phyloP scores from a whole-genome alignment of 2,797 vertebrate species.

The Pogoniulus pusillus region DNA sequence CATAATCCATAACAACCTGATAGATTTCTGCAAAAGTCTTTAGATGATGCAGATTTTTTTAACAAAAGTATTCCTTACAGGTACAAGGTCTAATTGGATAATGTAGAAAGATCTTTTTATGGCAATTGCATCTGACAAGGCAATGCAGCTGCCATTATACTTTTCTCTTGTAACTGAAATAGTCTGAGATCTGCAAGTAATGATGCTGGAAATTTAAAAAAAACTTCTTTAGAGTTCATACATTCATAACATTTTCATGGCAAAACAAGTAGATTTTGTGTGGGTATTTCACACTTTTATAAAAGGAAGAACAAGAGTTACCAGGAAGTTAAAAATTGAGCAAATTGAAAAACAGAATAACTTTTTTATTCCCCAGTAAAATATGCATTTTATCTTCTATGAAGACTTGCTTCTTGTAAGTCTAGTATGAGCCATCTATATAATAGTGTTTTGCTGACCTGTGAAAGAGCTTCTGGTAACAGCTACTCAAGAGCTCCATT shows the following conservation, averaged over 20 bases:
- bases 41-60: not conserved
- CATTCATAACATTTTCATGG: constrained; percentile 46
- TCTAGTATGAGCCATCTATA: constrained; percentile 61
- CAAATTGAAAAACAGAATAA: constrained; percentile 58
- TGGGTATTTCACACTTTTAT: constrained; percentile 38
- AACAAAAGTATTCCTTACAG: not conserved
- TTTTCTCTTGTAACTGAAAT: not conserved
- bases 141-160: not conserved
- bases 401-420: constrained; percentile 62
- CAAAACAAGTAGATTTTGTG: constrained; percentile 29
- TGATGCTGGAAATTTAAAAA: not conserved
- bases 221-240: constrained; percentile 15
- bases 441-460: constrained; percentile 69
- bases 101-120: not conserved
- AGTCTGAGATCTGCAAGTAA: not conserved
- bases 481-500: constrained; percentile 61
- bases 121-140: not conserved
- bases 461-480: constrained; percentile 69
- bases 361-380: constrained; percentile 57
- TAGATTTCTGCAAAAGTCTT: not conserved
- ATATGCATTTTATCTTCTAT: constrained; percentile 62
- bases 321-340: constrained; percentile 39
- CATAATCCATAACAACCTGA: no score
- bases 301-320: constrained; percentile 40
- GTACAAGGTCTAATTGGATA: not conserved